These are phyloP conservation scores for Corbicula japonica DNA, from an alignment of 2,888 invertebrate species.

Conservation along the genomic window DNA sequence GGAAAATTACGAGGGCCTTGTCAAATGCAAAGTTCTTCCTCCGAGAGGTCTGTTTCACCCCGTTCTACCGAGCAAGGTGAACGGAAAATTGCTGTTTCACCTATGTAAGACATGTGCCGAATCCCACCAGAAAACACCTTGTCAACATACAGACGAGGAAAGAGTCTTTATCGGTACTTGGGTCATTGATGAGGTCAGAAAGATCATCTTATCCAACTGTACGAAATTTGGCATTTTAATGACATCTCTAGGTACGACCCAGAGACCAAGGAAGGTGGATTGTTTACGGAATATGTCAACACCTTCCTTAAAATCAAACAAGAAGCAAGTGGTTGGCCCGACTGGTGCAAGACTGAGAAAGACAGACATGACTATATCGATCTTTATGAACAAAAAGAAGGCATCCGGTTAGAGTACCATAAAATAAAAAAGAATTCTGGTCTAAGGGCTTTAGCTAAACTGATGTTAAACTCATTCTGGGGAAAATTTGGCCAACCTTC, in stretches of 20 bases:
- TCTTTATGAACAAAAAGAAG: conserved; percentile 52
- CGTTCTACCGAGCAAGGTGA: too few relatives aligned
- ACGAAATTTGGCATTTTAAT: conserved; percentile 56
- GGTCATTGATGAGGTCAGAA: conserved; percentile 45
- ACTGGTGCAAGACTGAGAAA: too few relatives aligned
- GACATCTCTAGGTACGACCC: conserved; percentile 36
- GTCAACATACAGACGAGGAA: conserved; percentile 11
- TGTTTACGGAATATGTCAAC: conserved; percentile 80
- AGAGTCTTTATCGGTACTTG: too few relatives aligned
- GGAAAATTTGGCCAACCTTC: conserved; percentile 53
- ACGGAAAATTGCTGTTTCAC: too few relatives aligned
- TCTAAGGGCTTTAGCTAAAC: conserved; percentile 44
- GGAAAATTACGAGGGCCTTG: too few relatives aligned
- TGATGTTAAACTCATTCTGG: conserved; percentile 54
- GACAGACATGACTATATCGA: conserved; percentile 54
- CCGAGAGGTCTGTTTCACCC: too few relatives aligned
- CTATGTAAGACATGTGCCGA: too few relatives aligned
- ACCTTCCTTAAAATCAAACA: too few relatives aligned
- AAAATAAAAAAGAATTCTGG: too few relatives aligned
- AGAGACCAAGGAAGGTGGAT: conserved; percentile 45
- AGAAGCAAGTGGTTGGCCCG: too few relatives aligned
- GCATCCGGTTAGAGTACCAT: conserved; percentile 29
- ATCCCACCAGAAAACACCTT: neutral
- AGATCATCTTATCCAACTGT: conserved; percentile 26
- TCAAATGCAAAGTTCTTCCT: too few relatives aligned